Percentiles rank a stretch among this genome's conserved stretches.
Evolutionary conservation across 2,113 vertebrate genomes (phyloP).

Genomic region (Rhadina sibilatrix): DNA sequence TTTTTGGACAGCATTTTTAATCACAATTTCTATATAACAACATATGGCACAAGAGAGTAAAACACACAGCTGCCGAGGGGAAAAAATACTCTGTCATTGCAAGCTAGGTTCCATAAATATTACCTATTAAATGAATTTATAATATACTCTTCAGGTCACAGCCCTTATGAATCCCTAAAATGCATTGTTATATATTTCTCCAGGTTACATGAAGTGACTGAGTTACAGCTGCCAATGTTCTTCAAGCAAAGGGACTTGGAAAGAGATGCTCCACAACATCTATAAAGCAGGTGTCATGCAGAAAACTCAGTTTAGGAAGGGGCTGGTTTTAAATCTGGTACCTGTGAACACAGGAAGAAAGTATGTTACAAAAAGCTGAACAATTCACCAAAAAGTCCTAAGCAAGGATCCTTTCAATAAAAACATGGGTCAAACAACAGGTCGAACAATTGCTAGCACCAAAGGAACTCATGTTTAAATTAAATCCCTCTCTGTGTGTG

Average conservation of each 20-base stretch:
- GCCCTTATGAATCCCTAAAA: not conserved
- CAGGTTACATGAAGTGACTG: not conserved
- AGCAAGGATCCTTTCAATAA: not conserved
- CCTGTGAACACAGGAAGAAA: not conserved
- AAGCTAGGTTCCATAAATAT: not conserved
- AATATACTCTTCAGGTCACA: not conserved
- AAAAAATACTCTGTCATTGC: not conserved
- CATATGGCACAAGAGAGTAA: not conserved
- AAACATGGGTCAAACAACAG: conserved; percentile 5
- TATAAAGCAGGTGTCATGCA: not conserved
- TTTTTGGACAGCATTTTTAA: conserved; percentile 7
- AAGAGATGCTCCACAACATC: not conserved
- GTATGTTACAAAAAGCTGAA: not conserved
- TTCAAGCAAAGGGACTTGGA: not conserved
- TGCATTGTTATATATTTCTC: not conserved
- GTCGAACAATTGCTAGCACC: not conserved
- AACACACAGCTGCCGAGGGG: not conserved
- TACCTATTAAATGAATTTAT: not conserved
- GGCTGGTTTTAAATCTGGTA: not conserved
- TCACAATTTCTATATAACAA: not conserved
- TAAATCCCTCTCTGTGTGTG: not conserved
- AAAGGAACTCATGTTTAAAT: not conserved
- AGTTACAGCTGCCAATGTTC: not conserved
- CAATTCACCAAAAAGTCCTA: not conserved
- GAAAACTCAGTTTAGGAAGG: not conserved